Conservation (phyloP, 1,140 invertebrate genomes). For the Melanaphis sacchari region DNA sequence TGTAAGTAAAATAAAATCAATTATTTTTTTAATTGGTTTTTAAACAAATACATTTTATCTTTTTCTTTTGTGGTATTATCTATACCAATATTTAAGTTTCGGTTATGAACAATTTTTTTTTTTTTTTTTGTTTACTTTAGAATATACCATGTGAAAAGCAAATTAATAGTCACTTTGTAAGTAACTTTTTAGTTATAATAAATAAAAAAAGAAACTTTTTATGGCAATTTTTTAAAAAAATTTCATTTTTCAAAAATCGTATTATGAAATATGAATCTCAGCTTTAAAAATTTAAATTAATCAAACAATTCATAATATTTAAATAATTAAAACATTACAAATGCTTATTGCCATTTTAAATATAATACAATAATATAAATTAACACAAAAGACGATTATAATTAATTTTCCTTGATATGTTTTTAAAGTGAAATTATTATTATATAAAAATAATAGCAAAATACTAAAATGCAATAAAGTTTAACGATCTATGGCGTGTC, state of each 20-base stretch:
- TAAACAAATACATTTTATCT: too few relatives aligned
- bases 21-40: too few relatives aligned
- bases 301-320: background rate
- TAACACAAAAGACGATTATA: background rate
- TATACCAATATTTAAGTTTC: background rate
- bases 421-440: conserved; percentile 11
- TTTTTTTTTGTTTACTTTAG: background rate
- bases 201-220: background rate
- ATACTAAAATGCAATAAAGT: background rate
- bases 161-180: background rate
- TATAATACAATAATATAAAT: background rate
- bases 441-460: background rate
- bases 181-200: background rate
- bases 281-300: background rate
- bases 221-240: background rate
- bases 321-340: background rate
- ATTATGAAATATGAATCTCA: background rate
- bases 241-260: background rate
- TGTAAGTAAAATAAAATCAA: too few relatives aligned
- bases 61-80: too few relatives aligned
- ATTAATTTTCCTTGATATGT: conserved; percentile 3
- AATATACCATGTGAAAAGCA: background rate
- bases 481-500: background rate
- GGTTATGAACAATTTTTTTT: background rate
- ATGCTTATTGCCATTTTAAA: background rate